Base-by-base conservation (phyloP, 2,888 invertebrate species). In the Scaptomyza parva region DNA sequence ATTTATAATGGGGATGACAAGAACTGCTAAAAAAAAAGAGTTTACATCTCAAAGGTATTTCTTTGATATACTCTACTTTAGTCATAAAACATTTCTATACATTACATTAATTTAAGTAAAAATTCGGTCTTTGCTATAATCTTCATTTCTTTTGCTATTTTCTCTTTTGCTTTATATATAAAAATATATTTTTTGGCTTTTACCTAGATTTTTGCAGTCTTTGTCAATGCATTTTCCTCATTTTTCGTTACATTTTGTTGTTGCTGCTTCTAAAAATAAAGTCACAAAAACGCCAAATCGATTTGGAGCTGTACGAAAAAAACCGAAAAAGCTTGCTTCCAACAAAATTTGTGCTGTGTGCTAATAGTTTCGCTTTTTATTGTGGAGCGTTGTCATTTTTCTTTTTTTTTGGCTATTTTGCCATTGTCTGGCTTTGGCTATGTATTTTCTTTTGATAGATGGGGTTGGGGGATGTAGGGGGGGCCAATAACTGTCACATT, bases 281-380 rank as follows among this genome's bases (percentile, higher is more conserved):
- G 50, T 48, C 59, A 68, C 70, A 57, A 72, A 17, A 63, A 63
- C 58, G 60, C 28, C 54, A 58, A 58, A 52, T 47, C 45, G 35
- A 61, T 59, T 59, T 55, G 55, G 30, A 53, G 43, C 35, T 30
- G 5, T 9, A 30, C 44, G 30, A 45, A 45, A 30, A n/a, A 12
- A n/a, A 28, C 11, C 9, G 11, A 9, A 33, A 33, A 33, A 33
- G n/a, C 43, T 30, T 20, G 33, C 30, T 17, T 6, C 52, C 72
- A 60, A 45, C 50, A 30, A n/a, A n/a, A n/a, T n/a, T 63, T 59
- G 70, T 84, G 54, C 48, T 37, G 37, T 57, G 64, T 74, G 74
- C 65, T 69, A 73, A 76, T 71, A 72, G 67, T 82, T 76, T 82
- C 87, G 85, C 82, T 82, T 82, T 82, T 87, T 70, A 70, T 78